Conservation (phyloP, 2,113 vertebrate species). For the Pipa parva region DNA sequence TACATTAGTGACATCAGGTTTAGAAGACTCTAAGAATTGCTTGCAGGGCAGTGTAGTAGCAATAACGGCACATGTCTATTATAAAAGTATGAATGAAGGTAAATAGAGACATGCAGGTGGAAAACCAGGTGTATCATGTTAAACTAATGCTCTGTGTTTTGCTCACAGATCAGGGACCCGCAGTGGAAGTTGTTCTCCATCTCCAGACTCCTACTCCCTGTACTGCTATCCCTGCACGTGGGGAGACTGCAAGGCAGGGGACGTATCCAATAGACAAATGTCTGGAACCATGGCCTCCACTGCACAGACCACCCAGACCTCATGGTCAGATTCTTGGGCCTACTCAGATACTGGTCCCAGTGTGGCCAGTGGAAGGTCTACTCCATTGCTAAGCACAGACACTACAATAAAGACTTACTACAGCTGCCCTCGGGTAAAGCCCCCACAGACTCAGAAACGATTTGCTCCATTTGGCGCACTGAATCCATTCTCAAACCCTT, state of each 20-base stretch:
- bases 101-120: too few species aligned
- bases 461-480: conserved; percentile 86
- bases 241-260: conserved; percentile 83
- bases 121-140: too few species aligned
- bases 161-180: conserved; percentile 57
- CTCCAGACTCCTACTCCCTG: conserved; percentile 81
- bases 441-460: conserved; percentile 77
- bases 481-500: conserved; percentile 79
- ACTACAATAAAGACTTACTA: conserved; percentile 63
- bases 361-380: conserved; percentile 50
- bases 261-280: conserved; percentile 55
- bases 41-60: too few species aligned
- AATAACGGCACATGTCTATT: too few species aligned
- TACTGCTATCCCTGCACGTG: conserved; percentile 95
- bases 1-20: too few species aligned
- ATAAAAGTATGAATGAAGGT: too few species aligned
- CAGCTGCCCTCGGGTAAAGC: conserved; percentile 69
- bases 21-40: too few species aligned
- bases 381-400: conserved; percentile 59
- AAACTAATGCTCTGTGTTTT: neutral
- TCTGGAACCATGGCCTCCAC: conserved; percentile 51
- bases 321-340: conserved; percentile 74
- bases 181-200: conserved; percentile 75
- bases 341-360: conserved; percentile 53
- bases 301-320: conserved; percentile 67